These are phyloP conservation scores for Geotrypetes seraphini DNA, from an alignment of 2,797 vertebrate species.

Conservation along the genomic window DNA sequence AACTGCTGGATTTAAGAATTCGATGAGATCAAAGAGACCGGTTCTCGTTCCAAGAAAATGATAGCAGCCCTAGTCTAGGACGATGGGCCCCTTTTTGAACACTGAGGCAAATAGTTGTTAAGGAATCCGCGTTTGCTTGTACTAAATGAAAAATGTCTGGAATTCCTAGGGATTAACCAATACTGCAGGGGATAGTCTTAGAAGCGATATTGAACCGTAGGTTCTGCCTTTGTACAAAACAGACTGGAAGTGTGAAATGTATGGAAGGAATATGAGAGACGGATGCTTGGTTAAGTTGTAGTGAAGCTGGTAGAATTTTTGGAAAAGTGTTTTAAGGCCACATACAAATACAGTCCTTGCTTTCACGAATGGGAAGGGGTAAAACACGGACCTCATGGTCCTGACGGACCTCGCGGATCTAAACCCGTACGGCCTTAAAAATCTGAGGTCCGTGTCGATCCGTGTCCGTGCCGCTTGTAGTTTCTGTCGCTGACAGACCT, in stretches of 20 bases:
- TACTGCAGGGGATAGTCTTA: conserved; percentile 65
- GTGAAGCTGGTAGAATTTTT: no score
- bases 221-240: conserved; percentile 26
- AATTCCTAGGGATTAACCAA: conserved; percentile 71
- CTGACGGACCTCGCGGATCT: no score
- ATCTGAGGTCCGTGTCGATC: no score
- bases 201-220: conserved; percentile 59
- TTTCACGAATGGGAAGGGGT: no score
- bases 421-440: no score
- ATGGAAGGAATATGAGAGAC: no score
- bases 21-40: conserved; percentile 81
- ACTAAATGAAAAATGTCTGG: conserved; percentile 63
- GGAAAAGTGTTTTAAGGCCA: no score
- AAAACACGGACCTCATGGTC: no score
- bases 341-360: no score
- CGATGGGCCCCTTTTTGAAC: conserved; percentile 74
- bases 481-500: no score
- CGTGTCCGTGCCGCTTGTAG: no score
- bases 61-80: conserved; percentile 57
- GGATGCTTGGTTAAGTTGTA: no score
- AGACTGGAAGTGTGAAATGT: conserved; percentile 20
- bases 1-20: conserved; percentile 82
- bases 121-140: conserved; percentile 52
- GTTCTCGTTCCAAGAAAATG: conserved; percentile 74
- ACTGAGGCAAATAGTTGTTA: conserved; percentile 68